Percentiles rank a stretch among this genome's conserved stretches.
These are phyloP conservation scores for Agelaius phoeniceus DNA, from an alignment of 2,113 vertebrate genomes.

Conservation along the genomic window DNA sequence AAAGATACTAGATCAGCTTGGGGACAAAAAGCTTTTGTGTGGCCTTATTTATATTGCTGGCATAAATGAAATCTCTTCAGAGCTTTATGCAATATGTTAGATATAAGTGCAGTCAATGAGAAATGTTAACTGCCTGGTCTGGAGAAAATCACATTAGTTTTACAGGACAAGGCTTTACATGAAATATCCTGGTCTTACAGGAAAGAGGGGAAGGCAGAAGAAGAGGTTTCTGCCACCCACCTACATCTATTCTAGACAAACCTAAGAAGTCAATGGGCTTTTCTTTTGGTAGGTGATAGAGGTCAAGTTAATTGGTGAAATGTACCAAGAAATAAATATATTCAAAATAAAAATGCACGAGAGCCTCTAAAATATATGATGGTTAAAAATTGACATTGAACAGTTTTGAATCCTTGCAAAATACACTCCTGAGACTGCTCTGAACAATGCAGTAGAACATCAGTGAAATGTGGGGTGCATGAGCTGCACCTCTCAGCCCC, in stretches of 20 bases:
- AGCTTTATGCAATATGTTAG: neutral
- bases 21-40: neutral
- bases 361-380: neutral
- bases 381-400: neutral
- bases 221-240: neutral
- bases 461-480: neutral
- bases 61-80: slow-evolving; percentile 9
- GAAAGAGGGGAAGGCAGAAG: neutral
- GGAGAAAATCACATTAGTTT: neutral
- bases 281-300: neutral
- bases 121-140: neutral
- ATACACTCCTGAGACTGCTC: neutral
- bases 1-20: neutral
- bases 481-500: neutral
- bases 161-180: neutral
- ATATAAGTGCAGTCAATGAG: neutral
- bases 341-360: rapidly evolving
- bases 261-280: rapidly evolving
- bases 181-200: neutral
- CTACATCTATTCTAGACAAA: neutral
- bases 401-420: neutral
- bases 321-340: neutral
- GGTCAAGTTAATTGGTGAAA: neutral
- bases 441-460: neutral
- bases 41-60: neutral